Percentiles rank a stretch among this genome's conserved stretches.
Conservation (phyloP, 2,113 vertebrate genomes). For the Hyaena hyaena region DNA sequence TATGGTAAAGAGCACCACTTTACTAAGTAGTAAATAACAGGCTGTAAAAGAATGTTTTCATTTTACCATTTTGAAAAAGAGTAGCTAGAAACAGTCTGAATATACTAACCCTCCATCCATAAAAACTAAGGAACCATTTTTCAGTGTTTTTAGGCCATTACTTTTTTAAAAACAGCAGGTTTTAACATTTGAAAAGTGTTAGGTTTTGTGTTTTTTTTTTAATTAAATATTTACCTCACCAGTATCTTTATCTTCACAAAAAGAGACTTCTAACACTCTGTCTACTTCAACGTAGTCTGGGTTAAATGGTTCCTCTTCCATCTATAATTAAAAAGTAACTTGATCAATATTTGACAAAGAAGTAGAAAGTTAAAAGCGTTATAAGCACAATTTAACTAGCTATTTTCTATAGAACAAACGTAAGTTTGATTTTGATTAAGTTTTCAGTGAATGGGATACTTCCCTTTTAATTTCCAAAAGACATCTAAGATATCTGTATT, state of each 20-base stretch:
- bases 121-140: not conserved
- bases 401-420: not conserved
- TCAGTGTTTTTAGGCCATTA: not conserved
- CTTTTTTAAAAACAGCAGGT: not conserved
- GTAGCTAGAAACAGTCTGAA: not conserved
- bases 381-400: not conserved
- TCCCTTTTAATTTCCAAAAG: slow-evolving; percentile 47
- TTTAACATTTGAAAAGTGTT: not conserved
- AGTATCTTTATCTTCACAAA: slow-evolving; percentile 98
- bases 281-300: slow-evolving; percentile 99
- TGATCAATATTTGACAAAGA: slow-evolving; percentile 10
- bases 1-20: slow-evolving; percentile 99
- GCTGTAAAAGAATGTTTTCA: slow-evolving; percentile 87
- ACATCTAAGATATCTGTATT: not conserved
- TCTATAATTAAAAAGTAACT: slow-evolving; percentile 87
- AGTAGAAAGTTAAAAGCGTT: not conserved
- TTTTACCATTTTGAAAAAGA: slow-evolving; percentile 55
- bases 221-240: slow-evolving; percentile 91
- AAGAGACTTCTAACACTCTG: slow-evolving; percentile 97
- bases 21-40: slow-evolving; percentile 99
- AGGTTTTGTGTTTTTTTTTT: not conserved
- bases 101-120: not conserved
- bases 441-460: not conserved
- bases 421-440: slow-evolving; percentile 43
- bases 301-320: slow-evolving; percentile 99